Percentiles rank a stretch among this genome's conserved stretches.
Conservation (phyloP, 2,888 invertebrate genomes). For the Rhagophthalmus giganteus region DNA sequence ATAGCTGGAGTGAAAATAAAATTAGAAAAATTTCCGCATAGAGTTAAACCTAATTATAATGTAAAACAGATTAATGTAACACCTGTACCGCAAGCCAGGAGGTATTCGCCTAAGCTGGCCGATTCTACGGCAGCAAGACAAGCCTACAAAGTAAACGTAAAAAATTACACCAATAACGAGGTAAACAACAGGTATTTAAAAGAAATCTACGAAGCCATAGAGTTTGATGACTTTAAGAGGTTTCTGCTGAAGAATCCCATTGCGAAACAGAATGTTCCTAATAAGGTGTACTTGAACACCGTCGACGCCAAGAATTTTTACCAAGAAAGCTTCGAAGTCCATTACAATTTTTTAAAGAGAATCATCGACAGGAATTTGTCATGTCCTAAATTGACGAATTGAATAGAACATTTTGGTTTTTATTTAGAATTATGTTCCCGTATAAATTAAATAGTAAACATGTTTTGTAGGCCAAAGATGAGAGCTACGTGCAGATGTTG, state of each 20-base stretch:
- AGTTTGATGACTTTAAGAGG: constrained; percentile 65
- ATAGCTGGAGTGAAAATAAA: constrained; percentile 22
- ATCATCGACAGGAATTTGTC: constrained; percentile 10
- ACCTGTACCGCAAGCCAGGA: constrained; percentile 1
- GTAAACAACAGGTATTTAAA: constrained; percentile 48
- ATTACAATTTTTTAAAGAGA: constrained; percentile 21
- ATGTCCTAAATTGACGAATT: constrained; percentile 3
- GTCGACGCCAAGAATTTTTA: constrained; percentile 34
- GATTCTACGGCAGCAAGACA: constrained; percentile 7
- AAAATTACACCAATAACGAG: constrained; percentile 39
- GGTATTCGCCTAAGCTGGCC: constrained; percentile 7
- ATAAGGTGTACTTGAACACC: not conserved
- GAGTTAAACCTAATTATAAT: constrained; percentile 23
- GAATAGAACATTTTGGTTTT: constrained; percentile 5
- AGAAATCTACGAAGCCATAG: constrained; percentile 64
- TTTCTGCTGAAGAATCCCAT: constrained; percentile 55
- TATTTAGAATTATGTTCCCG: not conserved
- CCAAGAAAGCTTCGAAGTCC: constrained; percentile 25
- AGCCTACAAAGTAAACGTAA: constrained; percentile 47
- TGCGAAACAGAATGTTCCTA: constrained; percentile 14
- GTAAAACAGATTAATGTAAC: constrained; percentile 15
- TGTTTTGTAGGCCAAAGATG: too few relatives aligned
- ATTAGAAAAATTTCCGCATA: constrained; percentile 17
- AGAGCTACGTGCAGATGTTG: too few relatives aligned
- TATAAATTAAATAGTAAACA: too few relatives aligned